phyloP scores from a whole-genome alignment of 2,797 vertebrate species.

The Lagocephalus sceleratus region DNA sequence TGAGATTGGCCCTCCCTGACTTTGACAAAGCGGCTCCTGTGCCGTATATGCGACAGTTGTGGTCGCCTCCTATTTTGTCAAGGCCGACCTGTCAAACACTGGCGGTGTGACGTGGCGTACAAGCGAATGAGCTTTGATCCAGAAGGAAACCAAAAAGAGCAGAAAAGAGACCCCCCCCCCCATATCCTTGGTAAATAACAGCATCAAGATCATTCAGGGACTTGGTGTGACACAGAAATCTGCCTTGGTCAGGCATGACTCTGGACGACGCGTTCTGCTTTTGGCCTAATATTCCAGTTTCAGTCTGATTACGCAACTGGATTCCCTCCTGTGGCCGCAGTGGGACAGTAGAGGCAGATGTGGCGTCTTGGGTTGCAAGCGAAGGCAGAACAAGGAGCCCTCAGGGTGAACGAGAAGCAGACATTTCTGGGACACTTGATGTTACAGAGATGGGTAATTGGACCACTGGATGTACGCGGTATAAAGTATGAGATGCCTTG shows the following conservation, averaged over 20 bases:
- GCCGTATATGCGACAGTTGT: slow-evolving; percentile 60
- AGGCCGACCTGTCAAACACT: slow-evolving; percentile 54
- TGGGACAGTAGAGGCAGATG: slow-evolving; percentile 38
- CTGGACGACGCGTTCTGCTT: slow-evolving; percentile 21
- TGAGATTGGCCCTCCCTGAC: slow-evolving; percentile 40
- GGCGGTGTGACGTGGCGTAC: slow-evolving; percentile 47
- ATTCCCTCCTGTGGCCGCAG: slow-evolving; percentile 13
- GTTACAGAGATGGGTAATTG: slow-evolving; percentile 61
- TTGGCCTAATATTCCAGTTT: slow-evolving; percentile 31
- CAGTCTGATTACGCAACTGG: slow-evolving; percentile 19
- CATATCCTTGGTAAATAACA: slow-evolving; percentile 48
- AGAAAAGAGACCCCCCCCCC: slow-evolving; percentile 2
- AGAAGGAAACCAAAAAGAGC: slow-evolving; percentile 16
- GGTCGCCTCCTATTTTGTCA: slow-evolving; percentile 64
- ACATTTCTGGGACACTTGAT: slow-evolving; percentile 68
- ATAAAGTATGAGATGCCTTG: slow-evolving; percentile 41
- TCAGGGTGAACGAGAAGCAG: slow-evolving; percentile 33
- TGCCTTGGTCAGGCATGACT: slow-evolving; percentile 17
- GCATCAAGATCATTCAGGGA: slow-evolving; percentile 48
- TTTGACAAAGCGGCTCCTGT: slow-evolving; percentile 45
- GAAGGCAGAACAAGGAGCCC: slow-evolving; percentile 39
- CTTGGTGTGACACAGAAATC: slow-evolving; percentile 37
- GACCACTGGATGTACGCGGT: slow-evolving; percentile 45
- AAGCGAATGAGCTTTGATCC: slow-evolving; percentile 43
- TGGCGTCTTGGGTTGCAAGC: slow-evolving; percentile 36